Evolutionary conservation across 1,140 invertebrate species (phyloP).

Genomic region (Melanaphis sacchari): DNA sequence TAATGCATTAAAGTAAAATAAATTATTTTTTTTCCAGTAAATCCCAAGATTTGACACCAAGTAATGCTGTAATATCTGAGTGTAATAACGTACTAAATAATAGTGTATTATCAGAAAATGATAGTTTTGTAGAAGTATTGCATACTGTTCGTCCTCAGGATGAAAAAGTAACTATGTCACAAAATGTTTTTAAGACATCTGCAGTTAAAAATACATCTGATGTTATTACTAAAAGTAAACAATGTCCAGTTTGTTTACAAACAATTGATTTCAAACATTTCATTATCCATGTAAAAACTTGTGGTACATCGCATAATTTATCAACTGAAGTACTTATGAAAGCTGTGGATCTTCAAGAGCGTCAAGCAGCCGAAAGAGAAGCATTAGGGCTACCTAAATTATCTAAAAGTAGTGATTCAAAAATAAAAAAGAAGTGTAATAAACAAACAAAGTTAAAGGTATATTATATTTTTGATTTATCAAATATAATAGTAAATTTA

Average conservation of each 20-base stretch:
- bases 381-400: constrained; percentile 63
- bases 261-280: constrained; percentile 45
- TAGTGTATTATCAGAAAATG: constrained; percentile 35
- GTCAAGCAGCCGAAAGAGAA: constrained; percentile 65
- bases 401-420: constrained; percentile 48
- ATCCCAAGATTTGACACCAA: not conserved
- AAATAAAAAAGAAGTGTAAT: constrained; percentile 56
- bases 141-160: constrained; percentile 4
- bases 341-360: constrained; percentile 65
- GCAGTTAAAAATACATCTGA: not conserved
- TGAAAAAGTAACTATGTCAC: not conserved
- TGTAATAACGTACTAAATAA: not conserved
- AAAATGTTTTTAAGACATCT: constrained; percentile 39
- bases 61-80: not conserved
- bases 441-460: constrained; percentile 46
- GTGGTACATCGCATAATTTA: constrained; percentile 65
- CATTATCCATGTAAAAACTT: constrained; percentile 65
- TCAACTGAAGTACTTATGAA: constrained; percentile 64
- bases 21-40: constrained; percentile 3
- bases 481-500: not conserved
- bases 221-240: constrained; percentile 35
- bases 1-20: not conserved
- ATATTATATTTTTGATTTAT: constrained; percentile 15
- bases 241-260: constrained; percentile 59
- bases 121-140: constrained; percentile 53